Evolutionary conservation across 2,888 invertebrate genomes (phyloP), one percentile per base, ranked within the genome.

Genomic region (Odiellus spinosus): DNA sequence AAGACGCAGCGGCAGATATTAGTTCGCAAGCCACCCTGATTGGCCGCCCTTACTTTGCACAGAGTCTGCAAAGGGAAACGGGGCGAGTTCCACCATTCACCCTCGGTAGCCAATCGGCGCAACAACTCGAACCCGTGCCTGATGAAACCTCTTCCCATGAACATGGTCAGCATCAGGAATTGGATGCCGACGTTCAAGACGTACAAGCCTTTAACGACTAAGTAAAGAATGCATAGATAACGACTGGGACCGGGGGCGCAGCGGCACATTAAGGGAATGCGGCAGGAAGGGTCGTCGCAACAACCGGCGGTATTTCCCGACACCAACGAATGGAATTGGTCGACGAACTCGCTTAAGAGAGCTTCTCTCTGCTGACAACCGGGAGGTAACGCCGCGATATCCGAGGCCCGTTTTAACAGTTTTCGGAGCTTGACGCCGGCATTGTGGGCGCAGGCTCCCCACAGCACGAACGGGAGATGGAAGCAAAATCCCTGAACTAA

Each of bases 1-100:
- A 62, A 55, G 19, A 63, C 62, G 44, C 62, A 62, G 50, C 62
- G 61, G 47, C 62, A 63, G 20, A 60, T 59, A 56, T 62, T 63
- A 32, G 59, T 57, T 39, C 59, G 56, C 19, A 62, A 57, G 6
- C 60, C 58, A 11, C 62, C 62, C 49, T 61, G 61, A 35, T 61
- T 59, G 38, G 61, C 61, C 5, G 61, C 61, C 19, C 58, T 51
- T n/a, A 62, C 62, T 52, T 62, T 59, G 51, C 67, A 67, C 54
- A 68, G 55, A 41, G 67, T 67, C 47, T 67, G 65, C 26, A 67
- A 54, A 4, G 67, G 67, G 46, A 67, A 68, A 21, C 64, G 56
- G 4, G 61, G 60, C n/a, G 63, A 62, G 39, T 64, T 63, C 58
- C 61, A 59, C 66, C 64, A 65, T 44, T 61, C 59, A 40, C 59